These are phyloP conservation scores for Sebastes baramenuke DNA, from an alignment of 2,797 vertebrate species.

Conservation along the genomic window DNA sequence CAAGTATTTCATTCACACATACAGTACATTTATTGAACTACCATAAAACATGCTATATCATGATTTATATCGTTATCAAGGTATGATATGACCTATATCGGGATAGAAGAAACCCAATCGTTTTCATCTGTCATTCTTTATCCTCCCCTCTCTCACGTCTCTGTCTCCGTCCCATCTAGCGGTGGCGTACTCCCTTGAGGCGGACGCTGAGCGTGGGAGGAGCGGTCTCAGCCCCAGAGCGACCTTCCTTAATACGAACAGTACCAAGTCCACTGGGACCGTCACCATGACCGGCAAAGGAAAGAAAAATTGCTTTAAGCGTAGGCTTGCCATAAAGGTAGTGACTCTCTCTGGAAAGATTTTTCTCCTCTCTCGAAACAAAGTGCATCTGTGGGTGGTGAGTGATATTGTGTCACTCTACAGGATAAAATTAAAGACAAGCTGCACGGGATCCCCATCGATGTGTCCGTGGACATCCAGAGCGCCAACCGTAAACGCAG, in stretches of 20 bases:
- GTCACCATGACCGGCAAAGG: constrained; percentile 82
- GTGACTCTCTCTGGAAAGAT: not conserved
- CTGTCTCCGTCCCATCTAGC: constrained; percentile 68
- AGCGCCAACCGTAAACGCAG: constrained; percentile 77
- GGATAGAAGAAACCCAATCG: not conserved
- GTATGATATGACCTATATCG: not conserved
- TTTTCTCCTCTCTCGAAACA: not conserved
- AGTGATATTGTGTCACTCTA: constrained; percentile 1
- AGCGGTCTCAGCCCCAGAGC: constrained; percentile 82
- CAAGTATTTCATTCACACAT: too few relatives aligned
- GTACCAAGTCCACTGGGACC: constrained; percentile 72
- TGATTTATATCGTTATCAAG: too few relatives aligned
- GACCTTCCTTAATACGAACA: constrained; percentile 65
- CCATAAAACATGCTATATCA: too few relatives aligned
- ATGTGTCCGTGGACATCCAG: constrained; percentile 85
- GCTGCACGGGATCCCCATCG: constrained; percentile 88
- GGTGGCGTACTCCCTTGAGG: constrained; percentile 84
- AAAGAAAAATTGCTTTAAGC: constrained; percentile 74
- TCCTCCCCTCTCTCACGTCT: not conserved
- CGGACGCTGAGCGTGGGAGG: constrained; percentile 83
- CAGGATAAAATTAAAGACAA: constrained; percentile 93
- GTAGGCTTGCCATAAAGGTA: constrained; percentile 85
- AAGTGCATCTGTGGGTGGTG: not conserved
- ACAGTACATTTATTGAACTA: too few relatives aligned
- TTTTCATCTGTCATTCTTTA: not conserved